A percentile compares a stretch with the other conserved stretches of the same genome.
Evolutionary conservation across 2,888 invertebrate species (phyloP).

Genomic region (Parapristionchus giblindavisi): DNA sequence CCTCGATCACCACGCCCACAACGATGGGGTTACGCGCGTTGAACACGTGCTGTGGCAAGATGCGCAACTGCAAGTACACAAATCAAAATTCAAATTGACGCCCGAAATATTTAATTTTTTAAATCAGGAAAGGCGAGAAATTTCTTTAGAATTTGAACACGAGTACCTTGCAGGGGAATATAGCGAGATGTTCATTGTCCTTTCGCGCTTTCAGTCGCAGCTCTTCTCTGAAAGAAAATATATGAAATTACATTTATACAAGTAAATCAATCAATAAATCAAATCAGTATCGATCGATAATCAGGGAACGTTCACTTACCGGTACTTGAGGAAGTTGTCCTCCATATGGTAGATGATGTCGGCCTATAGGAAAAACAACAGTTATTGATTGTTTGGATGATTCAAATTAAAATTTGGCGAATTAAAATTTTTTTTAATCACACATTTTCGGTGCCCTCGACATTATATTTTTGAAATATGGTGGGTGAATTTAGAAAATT

Average conservation of each 20-base stretch:
- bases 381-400: neutral
- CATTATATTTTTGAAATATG: too few species aligned
- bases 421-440: neutral
- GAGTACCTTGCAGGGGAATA: slow-evolving; percentile 89
- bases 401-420: neutral
- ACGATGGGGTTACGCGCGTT: slow-evolving; percentile 98
- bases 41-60: slow-evolving; percentile 89
- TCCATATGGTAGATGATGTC: slow-evolving; percentile 99
- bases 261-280: too few species aligned
- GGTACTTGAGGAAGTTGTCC: slow-evolving; percentile 82
- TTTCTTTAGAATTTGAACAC: neutral
- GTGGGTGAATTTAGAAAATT: too few species aligned
- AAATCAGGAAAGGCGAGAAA: neutral
- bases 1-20: slow-evolving; percentile 92
- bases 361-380: slow-evolving; percentile 85
- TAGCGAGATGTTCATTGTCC: slow-evolving; percentile 93
- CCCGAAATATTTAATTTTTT: neutral
- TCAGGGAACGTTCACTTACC: too few species aligned
- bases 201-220: slow-evolving; percentile 88
- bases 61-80: slow-evolving; percentile 73
- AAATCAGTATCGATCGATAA: too few species aligned
- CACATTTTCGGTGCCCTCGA: too few species aligned
- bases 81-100: neutral
- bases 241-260: too few species aligned
- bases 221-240: slow-evolving; percentile 81